A percentile compares a stretch with the other conserved stretches of the same genome.
These are phyloP conservation scores for Tragelaphus buxtoni DNA, from an alignment of 2,113 vertebrate genomes.

Conservation along the genomic window DNA sequence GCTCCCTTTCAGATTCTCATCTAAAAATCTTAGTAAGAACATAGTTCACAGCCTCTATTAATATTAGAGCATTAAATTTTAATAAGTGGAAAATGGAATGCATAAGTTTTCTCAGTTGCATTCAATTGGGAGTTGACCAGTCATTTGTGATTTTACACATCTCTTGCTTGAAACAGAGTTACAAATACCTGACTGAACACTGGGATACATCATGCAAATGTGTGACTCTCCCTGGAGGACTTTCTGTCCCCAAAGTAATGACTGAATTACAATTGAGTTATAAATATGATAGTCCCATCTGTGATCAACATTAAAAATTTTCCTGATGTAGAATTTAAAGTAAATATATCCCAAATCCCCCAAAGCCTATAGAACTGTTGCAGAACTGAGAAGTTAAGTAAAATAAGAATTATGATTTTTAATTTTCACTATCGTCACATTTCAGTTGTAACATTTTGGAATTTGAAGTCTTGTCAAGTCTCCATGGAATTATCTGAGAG, in stretches of 20 bases:
- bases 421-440: conserved; percentile 32
- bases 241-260: conserved; percentile 56
- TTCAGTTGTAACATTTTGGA: conserved; percentile 8
- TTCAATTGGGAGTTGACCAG: conserved; percentile 57
- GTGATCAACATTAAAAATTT: conserved; percentile 47
- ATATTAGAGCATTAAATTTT: conserved; percentile 66
- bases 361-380: not conserved
- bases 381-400: conserved; percentile 16
- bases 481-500: not conserved
- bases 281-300: conserved; percentile 61
- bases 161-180: conserved; percentile 61
- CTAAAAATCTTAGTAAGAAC: conserved; percentile 46
- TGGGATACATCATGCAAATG: conserved; percentile 53
- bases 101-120: conserved; percentile 53
- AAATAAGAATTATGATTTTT: conserved; percentile 33
- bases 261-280: conserved; percentile 52
- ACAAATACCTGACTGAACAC: conserved; percentile 47
- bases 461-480: not conserved
- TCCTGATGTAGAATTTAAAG: conserved; percentile 40
- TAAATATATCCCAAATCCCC: not conserved
- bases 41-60: conserved; percentile 57
- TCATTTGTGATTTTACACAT: conserved; percentile 64
- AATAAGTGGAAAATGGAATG: conserved; percentile 65
- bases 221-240: conserved; percentile 46
- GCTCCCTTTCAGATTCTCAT: conserved; percentile 40